Conservation (phyloP, 2,888 invertebrate genomes). For the Plusia festucae region DNA sequence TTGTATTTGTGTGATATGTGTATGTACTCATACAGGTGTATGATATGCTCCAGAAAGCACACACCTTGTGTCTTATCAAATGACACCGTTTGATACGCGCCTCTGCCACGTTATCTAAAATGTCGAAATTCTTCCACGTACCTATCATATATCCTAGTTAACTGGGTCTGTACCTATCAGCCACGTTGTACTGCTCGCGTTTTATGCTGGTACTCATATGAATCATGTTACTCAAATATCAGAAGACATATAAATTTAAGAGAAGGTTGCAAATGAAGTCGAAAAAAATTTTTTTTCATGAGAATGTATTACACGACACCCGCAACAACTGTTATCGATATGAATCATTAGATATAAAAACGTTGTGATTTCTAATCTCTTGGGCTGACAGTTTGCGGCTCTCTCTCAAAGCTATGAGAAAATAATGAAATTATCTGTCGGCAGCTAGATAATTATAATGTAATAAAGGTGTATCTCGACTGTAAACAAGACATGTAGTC, state of each 20-base stretch:
- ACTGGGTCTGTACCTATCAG: constrained; percentile 37
- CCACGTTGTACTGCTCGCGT: constrained; percentile 32
- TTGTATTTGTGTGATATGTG: constrained; percentile 19
- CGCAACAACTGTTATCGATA: constrained; percentile 13
- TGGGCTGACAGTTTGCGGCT: constrained; percentile 2
- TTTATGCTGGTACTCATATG: constrained; percentile 14
- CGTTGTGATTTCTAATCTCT: constrained; percentile 5
- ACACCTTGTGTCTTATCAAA: constrained; percentile 85
- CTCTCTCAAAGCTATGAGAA: constrained; percentile 56
- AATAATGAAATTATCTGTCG: constrained; percentile 75
- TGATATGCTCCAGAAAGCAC: constrained; percentile 78
- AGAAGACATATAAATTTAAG: neutral
- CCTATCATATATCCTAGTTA: constrained; percentile 77
- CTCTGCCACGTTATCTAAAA: constrained; percentile 83
- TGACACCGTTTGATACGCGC: constrained; percentile 88
- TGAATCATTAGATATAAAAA: constrained; percentile 31
- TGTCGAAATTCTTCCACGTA: constrained; percentile 89
- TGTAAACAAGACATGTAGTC: constrained; percentile 79
- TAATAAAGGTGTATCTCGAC: constrained; percentile 85
- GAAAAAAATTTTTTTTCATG: neutral
- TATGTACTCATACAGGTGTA: constrained; percentile 55
- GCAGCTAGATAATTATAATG: constrained; percentile 78
- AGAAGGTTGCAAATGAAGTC: neutral
- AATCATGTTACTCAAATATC: neutral
- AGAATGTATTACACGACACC: constrained; percentile 5